Evolutionary conservation across 2,797 vertebrate genomes (phyloP), one percentile per base, ranked within the genome.

Genomic region (Mallotus villosus): DNA sequence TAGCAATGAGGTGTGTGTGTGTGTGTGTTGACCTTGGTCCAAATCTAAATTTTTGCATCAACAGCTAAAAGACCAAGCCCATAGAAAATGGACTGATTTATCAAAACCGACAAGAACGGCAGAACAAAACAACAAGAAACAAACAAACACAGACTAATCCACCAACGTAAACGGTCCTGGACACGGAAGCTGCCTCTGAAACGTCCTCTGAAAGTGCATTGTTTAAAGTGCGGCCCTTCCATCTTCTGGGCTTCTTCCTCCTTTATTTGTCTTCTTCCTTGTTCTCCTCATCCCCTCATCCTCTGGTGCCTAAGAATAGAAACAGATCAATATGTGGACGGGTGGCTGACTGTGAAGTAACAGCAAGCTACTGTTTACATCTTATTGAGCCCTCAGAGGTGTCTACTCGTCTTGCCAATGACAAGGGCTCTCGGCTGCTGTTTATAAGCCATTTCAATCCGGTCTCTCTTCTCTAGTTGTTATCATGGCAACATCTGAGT

Each of bases 311-410:
- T 75, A 25, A 80, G 74, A 80, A 83, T 81, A 84, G 77, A 71
- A 55, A 51, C 66, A 71, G 70, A 88, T 83, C 79, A 81, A 85
- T 84, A 71, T 60, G 55, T 6, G 41, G 25, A 77, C n/a, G 19
- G 65, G 27, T 80, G 66, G 66, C 68, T 74, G 63, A 57, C 62
- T 55, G 74, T 67, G 57, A 74, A 63, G 61, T 65, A 41, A 68
- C 53, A 53, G 21, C 12, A 55, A 76, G 9, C 72, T 51, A 75
- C 68, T 27, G 41, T 22, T 34, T n/a, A 32, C 14, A 19, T 6
- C 24, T 8, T 24, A 12, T 4, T 4, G 27, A n/a, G 60, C 59
- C 53, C 41, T 77, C 8, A n/a, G 69, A 11, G 41, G 32, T 66
- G 24, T 73, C 55, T 21, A 59, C n/a, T 24, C 2, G 8, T n/a